Conservation (phyloP, 2,113 vertebrate genomes). For the Malurus alboscapulatus region DNA sequence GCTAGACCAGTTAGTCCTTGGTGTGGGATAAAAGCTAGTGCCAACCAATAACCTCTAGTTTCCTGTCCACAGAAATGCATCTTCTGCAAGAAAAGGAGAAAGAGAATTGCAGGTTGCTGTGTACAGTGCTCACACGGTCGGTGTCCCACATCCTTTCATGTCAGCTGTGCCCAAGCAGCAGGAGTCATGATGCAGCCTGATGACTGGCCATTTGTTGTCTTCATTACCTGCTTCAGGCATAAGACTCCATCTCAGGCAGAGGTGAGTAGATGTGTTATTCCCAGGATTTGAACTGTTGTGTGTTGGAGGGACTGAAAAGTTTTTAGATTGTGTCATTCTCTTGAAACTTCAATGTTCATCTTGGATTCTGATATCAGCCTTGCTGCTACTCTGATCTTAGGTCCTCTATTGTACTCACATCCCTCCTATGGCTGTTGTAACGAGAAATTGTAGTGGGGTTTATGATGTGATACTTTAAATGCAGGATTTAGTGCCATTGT, state of each 20-base stretch:
- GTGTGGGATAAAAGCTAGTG: not conserved
- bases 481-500: not conserved
- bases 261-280: constrained; percentile 68
- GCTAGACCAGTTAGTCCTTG: not conserved
- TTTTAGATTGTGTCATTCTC: not conserved
- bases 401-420: not conserved
- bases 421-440: not conserved
- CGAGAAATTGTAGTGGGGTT: not conserved
- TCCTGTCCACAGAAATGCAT: constrained; percentile 86
- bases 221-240: constrained; percentile 95
- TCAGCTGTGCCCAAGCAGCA: constrained; percentile 93
- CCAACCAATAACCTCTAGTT: not conserved
- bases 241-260: constrained; percentile 88
- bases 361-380: not conserved
- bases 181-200: constrained; percentile 97
- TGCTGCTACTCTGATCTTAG: not conserved
- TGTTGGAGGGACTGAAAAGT: not conserved
- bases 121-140: constrained; percentile 97
- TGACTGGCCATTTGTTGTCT: constrained; percentile 96
- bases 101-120: constrained; percentile 91
- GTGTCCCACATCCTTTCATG: constrained; percentile 95
- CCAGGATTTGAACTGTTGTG: not conserved
- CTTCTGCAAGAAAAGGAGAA: constrained; percentile 95
- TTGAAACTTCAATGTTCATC: not conserved
- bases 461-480: not conserved